A percentile compares a stretch with the other conserved stretches of the same genome.
Conservation (phyloP, 2,113 vertebrate genomes). For the Phaethon lepturus region DNA sequence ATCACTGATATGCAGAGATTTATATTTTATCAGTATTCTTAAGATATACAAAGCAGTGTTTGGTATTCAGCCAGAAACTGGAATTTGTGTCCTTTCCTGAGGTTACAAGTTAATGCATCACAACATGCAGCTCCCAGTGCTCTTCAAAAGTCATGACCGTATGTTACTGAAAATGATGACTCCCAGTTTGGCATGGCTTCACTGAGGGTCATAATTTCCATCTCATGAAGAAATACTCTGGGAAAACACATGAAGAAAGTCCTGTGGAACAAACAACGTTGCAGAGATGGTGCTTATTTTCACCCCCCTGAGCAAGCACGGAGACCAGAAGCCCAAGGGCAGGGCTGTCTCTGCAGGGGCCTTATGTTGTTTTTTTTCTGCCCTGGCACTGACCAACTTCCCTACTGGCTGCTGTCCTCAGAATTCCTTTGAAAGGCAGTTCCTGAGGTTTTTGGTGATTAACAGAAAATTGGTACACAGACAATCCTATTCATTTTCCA, state of each 20-base stretch:
- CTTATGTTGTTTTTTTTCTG: not conserved
- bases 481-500: not conserved
- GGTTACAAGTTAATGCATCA: slow-evolving; percentile 36
- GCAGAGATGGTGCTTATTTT: slow-evolving; percentile 32
- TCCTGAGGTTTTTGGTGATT: slow-evolving; percentile 42
- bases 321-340: not conserved
- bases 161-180: slow-evolving; percentile 34
- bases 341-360: not conserved
- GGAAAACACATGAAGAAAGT: slow-evolving; percentile 47
- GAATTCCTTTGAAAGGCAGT: slow-evolving; percentile 35
- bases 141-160: slow-evolving; percentile 17
- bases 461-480: slow-evolving; percentile 25
- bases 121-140: slow-evolving; percentile 38
- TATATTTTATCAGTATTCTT: not conserved
- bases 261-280: slow-evolving; percentile 32
- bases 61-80: slow-evolving; percentile 48
- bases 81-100: slow-evolving; percentile 58
- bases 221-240: slow-evolving; percentile 44
- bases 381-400: slow-evolving; percentile 41
- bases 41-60: slow-evolving; percentile 21
- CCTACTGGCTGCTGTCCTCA: slow-evolving; percentile 46
- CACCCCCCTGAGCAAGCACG: slow-evolving; percentile 9
- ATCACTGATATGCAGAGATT: not conserved
- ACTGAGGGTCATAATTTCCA: slow-evolving; percentile 61
- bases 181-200: slow-evolving; percentile 27